These are phyloP conservation scores for Astropecten irregularis DNA, from an alignment of 53 echinoderm and acorn worm genomes.

Conservation along the genomic window DNA sequence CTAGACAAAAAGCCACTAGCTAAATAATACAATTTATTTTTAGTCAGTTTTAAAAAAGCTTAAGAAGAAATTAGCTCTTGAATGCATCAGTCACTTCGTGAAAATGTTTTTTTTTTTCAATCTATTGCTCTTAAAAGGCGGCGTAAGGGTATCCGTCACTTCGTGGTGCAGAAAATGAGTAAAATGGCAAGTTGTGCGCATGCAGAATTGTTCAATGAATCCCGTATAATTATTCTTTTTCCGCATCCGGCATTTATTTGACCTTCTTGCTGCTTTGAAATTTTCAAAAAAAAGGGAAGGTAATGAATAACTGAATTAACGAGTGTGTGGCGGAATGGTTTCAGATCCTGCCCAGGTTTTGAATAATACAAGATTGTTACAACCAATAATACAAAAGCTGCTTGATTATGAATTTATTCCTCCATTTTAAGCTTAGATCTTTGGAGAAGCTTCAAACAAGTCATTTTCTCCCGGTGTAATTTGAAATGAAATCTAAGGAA, in stretches of 20 bases:
- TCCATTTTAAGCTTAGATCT: too few relatives aligned
- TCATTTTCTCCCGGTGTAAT: neutral
- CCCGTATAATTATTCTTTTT: neutral
- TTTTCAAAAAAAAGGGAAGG: neutral
- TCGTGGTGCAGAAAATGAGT: slow-evolving; percentile 8
- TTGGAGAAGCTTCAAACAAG: neutral
- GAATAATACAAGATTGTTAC: neutral
- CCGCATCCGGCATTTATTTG: neutral
- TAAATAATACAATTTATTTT: neutral
- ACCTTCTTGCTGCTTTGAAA: neutral
- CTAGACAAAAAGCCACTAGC: neutral
- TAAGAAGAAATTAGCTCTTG: neutral
- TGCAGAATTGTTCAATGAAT: neutral
- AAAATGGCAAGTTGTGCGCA: neutral
- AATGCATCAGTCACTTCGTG: neutral
- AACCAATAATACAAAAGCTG: neutral
- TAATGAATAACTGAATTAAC: too few relatives aligned
- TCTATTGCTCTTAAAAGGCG: neutral
- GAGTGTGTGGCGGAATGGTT: too few relatives aligned
- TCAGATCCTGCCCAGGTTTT: too few relatives aligned
- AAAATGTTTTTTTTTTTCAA: neutral
- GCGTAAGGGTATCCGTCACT: slow-evolving; percentile 2
- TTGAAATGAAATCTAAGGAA: neutral
- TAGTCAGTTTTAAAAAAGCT: neutral
- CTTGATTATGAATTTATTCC: neutral